Conservation (phyloP, 2,113 vertebrate genomes). For the Anhinga rufa region DNA sequence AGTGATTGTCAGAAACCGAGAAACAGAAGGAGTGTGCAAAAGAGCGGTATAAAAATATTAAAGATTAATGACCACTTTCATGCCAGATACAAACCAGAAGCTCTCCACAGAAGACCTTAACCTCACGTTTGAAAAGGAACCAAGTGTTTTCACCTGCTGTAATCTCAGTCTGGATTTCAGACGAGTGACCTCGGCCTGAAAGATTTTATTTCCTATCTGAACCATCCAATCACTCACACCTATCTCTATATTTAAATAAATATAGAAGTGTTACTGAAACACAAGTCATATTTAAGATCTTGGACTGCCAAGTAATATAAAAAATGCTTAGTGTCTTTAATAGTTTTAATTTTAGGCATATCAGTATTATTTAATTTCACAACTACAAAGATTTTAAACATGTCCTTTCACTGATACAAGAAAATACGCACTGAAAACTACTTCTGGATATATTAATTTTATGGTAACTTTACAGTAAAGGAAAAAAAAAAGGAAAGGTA, state of each 20-base stretch:
- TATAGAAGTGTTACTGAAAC: constrained; percentile 9
- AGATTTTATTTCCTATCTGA: not conserved
- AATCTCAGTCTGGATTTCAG: constrained; percentile 40
- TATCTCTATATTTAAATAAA: constrained; percentile 48
- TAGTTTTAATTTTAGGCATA: not conserved
- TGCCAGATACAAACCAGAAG: constrained; percentile 64
- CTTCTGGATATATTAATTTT: not conserved
- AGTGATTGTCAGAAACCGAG: constrained; percentile 11
- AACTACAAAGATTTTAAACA: not conserved
- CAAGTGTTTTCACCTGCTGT: constrained; percentile 59
- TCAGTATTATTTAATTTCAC: not conserved
- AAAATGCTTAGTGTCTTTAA: constrained; percentile 11
- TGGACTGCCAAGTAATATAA: constrained; percentile 34
- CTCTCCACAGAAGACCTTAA: constrained; percentile 49
- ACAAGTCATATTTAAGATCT: constrained; percentile 47
- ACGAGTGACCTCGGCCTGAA: not conserved
- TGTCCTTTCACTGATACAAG: not conserved
- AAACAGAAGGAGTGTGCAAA: not conserved
- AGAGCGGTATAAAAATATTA: constrained; percentile 38
- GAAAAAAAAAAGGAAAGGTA: constrained; percentile 45
- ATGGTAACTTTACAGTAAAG: not conserved
- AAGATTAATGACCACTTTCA: constrained; percentile 42
- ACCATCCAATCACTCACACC: constrained; percentile 21
- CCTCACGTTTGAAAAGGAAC: constrained; percentile 41
- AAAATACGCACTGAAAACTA: not conserved